phyloP scores from a whole-genome alignment of 2,888 invertebrate species.

The Drosophila putrida region DNA sequence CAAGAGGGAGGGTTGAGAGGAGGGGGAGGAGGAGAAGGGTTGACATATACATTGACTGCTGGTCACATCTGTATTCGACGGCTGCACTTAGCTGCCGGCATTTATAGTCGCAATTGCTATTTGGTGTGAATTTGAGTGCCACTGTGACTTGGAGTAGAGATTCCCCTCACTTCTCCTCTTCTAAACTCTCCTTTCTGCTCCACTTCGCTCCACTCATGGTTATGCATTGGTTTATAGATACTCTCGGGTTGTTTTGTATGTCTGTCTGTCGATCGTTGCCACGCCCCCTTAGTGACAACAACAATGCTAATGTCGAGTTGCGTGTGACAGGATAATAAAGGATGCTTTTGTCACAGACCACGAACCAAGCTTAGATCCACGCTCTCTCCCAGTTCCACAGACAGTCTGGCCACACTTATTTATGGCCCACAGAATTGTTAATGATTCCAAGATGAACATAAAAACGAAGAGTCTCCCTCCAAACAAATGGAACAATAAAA shows the following conservation, averaged over 20 bases:
- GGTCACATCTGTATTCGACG: slow-evolving; percentile 49
- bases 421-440: slow-evolving; percentile 37
- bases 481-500: background rate
- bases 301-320: slow-evolving; percentile 47
- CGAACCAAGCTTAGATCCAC: background rate
- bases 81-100: slow-evolving; percentile 57
- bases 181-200: background rate
- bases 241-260: slow-evolving; percentile 6
- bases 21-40: background rate
- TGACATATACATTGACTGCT: background rate
- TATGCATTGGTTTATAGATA: slow-evolving; percentile 23
- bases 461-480: slow-evolving; percentile 11
- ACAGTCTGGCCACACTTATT: slow-evolving; percentile 26
- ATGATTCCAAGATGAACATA: slow-evolving; percentile 50
- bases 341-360: slow-evolving; percentile 58
- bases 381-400: background rate
- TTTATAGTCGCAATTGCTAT: slow-evolving; percentile 56
- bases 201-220: background rate
- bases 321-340: slow-evolving; percentile 71
- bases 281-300: slow-evolving; percentile 22
- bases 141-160: slow-evolving; percentile 33
- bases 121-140: slow-evolving; percentile 59
- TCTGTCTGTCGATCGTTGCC: slow-evolving; percentile 36
- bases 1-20: background rate
- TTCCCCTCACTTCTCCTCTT: background rate